phyloP scores from a whole-genome alignment of 2,888 invertebrate species.

The Callinectes sapidus region DNA sequence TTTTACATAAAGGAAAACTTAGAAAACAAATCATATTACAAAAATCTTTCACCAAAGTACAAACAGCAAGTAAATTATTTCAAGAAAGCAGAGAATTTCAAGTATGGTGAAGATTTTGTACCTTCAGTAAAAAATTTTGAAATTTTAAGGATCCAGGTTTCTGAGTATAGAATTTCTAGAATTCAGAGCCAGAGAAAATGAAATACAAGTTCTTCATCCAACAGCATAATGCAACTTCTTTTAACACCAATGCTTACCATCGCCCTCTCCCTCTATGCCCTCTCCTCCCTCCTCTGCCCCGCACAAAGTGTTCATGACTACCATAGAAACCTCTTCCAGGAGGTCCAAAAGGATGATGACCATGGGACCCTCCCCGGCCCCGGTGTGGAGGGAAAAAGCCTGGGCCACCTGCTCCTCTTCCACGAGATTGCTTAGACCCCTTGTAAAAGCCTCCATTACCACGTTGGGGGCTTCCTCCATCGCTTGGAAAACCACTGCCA shows the following conservation, averaged over 20 bases:
- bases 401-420: slow-evolving; percentile 48
- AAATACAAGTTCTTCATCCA: background rate
- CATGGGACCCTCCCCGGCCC: slow-evolving; percentile 50
- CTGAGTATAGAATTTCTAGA: background rate
- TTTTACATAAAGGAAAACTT: slow-evolving; percentile 19
- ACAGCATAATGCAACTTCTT: background rate
- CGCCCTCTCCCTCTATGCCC: slow-evolving; percentile 37
- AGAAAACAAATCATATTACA: background rate
- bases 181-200: background rate
- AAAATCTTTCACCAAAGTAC: background rate
- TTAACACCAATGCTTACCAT: slow-evolving; percentile 35
- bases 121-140: background rate
- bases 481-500: slow-evolving; percentile 15
- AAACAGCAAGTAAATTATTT: background rate
- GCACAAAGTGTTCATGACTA: slow-evolving; percentile 34
- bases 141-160: background rate
- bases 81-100: background rate
- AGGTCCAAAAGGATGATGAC: slow-evolving; percentile 35
- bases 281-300: slow-evolving; percentile 52
- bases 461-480: slow-evolving; percentile 35
- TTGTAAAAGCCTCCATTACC: slow-evolving; percentile 48
- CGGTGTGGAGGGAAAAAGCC: slow-evolving; percentile 47
- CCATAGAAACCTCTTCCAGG: slow-evolving; percentile 47
- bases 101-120: background rate
- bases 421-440: slow-evolving; percentile 40